Conservation (phyloP, 2,888 invertebrate species). For the Ametastegia equiseti region DNA sequence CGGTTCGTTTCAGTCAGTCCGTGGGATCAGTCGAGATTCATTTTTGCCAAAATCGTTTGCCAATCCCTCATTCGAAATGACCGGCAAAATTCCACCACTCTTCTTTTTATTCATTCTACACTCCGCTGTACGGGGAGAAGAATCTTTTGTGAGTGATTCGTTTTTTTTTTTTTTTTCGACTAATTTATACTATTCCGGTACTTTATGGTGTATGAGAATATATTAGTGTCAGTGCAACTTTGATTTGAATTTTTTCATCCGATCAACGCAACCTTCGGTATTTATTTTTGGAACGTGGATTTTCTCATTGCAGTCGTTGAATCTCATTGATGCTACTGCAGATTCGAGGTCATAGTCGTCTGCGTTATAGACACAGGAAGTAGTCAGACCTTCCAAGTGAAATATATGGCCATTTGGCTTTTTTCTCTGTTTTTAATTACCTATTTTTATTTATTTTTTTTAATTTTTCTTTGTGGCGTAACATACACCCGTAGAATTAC, state of each 20-base stretch:
- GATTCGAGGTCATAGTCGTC: too few species aligned
- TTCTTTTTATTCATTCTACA: not conserved
- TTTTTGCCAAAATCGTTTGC: not conserved
- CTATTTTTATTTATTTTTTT: too few species aligned
- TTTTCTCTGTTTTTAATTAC: not conserved
- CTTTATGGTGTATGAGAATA: not conserved
- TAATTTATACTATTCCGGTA: not conserved
- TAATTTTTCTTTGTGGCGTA: not conserved
- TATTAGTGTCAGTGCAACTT: not conserved
- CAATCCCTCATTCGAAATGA: not conserved
- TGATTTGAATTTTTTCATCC: not conserved
- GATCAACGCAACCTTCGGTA: too few species aligned
- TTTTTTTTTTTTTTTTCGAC: not conserved
- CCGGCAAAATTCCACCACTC: not conserved
- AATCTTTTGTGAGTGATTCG: conserved; percentile 27
- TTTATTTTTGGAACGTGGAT: too few species aligned
- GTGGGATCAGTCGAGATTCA: not conserved
- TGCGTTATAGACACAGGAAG: too few species aligned
- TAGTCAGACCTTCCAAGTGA: not conserved
- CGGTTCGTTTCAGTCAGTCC: conserved; percentile 20
- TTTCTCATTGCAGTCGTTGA: too few species aligned
- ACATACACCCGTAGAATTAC: not conserved
- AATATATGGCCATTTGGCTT: not conserved
- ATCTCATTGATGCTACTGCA: too few species aligned
- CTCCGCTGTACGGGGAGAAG: not conserved